Evolutionary conservation across 37 sponge, comb jelly and placozoan genomes (phyloP), one percentile per base, ranked within the genome.

Genomic region (Beroe ovata): DNA sequence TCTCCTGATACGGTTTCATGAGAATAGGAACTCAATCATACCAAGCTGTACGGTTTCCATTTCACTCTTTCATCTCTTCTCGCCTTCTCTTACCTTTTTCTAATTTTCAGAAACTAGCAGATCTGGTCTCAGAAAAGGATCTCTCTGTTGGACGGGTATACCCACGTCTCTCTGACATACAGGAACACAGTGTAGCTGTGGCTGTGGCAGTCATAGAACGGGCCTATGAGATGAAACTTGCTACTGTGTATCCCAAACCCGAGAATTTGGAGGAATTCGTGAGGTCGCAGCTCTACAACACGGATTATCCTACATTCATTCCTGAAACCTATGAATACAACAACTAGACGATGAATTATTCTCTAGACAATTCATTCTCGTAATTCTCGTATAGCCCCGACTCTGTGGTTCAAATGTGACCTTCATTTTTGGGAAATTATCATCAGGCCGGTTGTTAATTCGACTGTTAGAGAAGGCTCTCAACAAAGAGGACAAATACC

Each of bases 131-230:
- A 8, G 90, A 90, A 16, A 59, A 64, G 28, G 90, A 90, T 36
- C 71, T 90, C n/a, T 36, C n/a, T 22, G 61, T 69, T 21, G 90
- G 90, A 19, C 47, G 90, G 16, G 90, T 90, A 20, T 90, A 90
- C 38, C 90, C 90, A 0, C 69, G 59, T 8, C 71, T 90, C 19
- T 54, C 64, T 30, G 69, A 90, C 39, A 90, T 90, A 59, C 66
- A 60, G 37, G 71, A 71, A 33, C 21, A n/a, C 39, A 42, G 60
- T n/a, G 60, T 47, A 29, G 19, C 81, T 16, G 33, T 90, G 3
- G 66, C 90, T 1, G 54, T 90, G 35, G 66, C 60, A 18, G 90
- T 90, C 18, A 60, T 60, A 8, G 47, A 64, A n/a, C 58, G 59
- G 18, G 40, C 54, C 32, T 90, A 90, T 41, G 61, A 90, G 59